Evolutionary conservation across 2,797 vertebrate species (phyloP).

Genomic region (Cyprinodon diabolis): DNA sequence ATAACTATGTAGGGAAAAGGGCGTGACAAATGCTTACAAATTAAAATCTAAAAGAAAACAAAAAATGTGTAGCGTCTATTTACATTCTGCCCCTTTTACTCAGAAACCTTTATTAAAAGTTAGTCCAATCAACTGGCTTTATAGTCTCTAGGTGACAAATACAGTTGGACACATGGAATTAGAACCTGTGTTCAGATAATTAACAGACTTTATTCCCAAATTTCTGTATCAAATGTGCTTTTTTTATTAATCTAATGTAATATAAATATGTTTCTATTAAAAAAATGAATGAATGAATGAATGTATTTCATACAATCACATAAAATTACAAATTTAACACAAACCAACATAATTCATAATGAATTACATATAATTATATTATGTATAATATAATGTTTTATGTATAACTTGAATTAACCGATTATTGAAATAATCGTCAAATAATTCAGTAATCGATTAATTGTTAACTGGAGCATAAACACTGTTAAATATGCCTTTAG

Average conservation of each 20-base stretch:
- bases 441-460: no score
- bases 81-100: neutral
- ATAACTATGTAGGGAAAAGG: neutral
- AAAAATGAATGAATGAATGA: no score
- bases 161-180: neutral
- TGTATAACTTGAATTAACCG: no score
- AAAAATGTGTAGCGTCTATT: neutral
- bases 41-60: no score
- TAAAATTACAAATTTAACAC: no score
- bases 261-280: neutral
- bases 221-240: neutral
- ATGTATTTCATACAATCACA: no score
- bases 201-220: neutral
- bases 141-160: neutral
- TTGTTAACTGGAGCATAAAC: no score
- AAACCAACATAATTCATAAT: no score
- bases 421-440: no score
- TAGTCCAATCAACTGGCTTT: neutral
- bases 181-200: neutral
- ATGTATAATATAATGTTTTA: no score
- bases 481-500: no score
- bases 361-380: no score
- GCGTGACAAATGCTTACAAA: neutral
- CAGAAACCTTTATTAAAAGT: neutral
- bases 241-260: neutral